Evolutionary conservation across 2,113 vertebrate genomes (phyloP).

Genomic region (Xiphias gladius): DNA sequence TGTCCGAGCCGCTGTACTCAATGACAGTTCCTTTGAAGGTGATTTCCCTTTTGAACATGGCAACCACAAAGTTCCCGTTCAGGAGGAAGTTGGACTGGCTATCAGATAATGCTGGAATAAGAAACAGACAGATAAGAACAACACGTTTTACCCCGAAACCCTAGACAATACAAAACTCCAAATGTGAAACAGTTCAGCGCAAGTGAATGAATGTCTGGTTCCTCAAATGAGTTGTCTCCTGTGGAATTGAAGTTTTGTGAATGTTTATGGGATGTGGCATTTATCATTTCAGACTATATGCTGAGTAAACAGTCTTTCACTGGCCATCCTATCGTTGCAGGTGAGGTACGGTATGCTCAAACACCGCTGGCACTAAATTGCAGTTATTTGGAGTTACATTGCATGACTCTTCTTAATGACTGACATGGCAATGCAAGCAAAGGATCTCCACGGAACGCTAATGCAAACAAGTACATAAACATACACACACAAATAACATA

Average conservation of each 20-base stretch:
- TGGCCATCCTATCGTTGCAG: conserved; percentile 49
- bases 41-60: conserved; percentile 96
- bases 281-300: conserved; percentile 35
- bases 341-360: conserved; percentile 29
- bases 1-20: conserved; percentile 97
- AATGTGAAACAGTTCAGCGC: not conserved
- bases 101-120: conserved; percentile 90
- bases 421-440: conserved; percentile 62
- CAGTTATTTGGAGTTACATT: conserved; percentile 59
- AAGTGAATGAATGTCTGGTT: conserved; percentile 22
- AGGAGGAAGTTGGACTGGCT: conserved; percentile 91
- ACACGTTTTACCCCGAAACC: conserved; percentile 5
- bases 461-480: conserved; percentile 52
- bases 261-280: conserved; percentile 23
- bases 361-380: conserved; percentile 53
- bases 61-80: conserved; percentile 98
- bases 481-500: conserved; percentile 13
- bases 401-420: conserved; percentile 43
- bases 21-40: conserved; percentile 90
- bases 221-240: not conserved
- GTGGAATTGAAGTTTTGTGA: conserved; percentile 24
- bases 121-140: conserved; percentile 47
- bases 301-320: conserved; percentile 62
- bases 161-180: not conserved
- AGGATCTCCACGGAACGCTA: conserved; percentile 38